A percentile compares a stretch with the other conserved stretches of the same genome.
These are phyloP conservation scores for Periophthalmus modestus DNA, from an alignment of 2,113 vertebrate genomes.

Conservation along the genomic window DNA sequence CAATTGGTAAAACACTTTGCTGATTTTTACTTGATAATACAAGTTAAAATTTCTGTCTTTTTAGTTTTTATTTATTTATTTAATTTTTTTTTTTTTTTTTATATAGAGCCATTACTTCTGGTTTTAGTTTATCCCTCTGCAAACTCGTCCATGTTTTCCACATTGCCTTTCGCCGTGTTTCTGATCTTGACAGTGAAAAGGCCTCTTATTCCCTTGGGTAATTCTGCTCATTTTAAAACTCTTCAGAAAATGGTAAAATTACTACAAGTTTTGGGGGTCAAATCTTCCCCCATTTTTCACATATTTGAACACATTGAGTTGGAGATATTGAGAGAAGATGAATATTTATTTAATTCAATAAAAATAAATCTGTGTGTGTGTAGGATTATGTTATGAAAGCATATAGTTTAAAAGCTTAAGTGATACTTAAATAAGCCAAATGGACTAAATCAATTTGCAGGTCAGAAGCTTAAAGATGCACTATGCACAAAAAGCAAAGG, in stretches of 20 bases:
- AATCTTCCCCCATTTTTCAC: not conserved
- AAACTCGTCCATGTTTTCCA: not conserved
- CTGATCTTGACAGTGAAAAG: not conserved
- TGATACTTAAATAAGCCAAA: too few relatives aligned
- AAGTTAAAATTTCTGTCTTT: too few relatives aligned
- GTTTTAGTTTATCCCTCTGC: not conserved
- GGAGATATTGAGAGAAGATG: not conserved
- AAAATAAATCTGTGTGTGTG: too few relatives aligned
- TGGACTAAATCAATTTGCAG: too few relatives aligned
- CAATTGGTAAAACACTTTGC: too few relatives aligned
- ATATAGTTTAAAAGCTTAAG: too few relatives aligned
- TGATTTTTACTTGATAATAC: too few relatives aligned
- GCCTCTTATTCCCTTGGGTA: not conserved
- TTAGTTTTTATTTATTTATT: too few relatives aligned
- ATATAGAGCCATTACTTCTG: too few relatives aligned
- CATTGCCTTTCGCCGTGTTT: not conserved
- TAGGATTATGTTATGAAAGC: too few relatives aligned
- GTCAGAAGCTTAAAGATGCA: too few relatives aligned
- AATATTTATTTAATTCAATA: not conserved
- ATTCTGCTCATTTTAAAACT: constrained; percentile 17
- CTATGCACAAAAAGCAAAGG: too few relatives aligned
- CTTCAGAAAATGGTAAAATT: constrained; percentile 8
- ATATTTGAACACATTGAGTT: not conserved
- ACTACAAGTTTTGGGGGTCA: constrained; percentile 13
- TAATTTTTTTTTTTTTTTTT: not conserved